Percentiles rank a stretch among this genome's conserved stretches.
phyloP scores from a whole-genome alignment of 2,888 invertebrate species.

The Cyrtodaria siliqua region DNA sequence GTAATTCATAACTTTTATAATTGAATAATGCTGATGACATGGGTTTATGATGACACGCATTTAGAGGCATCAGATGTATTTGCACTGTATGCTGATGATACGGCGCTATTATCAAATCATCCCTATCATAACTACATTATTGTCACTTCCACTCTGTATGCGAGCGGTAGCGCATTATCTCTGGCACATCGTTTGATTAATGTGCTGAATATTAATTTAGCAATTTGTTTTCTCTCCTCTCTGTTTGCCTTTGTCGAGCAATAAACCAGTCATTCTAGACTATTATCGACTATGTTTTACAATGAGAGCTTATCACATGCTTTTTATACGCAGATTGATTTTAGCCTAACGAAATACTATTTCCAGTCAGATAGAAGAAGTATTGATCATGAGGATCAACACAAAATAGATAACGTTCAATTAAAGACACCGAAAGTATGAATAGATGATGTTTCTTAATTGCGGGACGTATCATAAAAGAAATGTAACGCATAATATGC shows the following conservation, averaged over 20 bases:
- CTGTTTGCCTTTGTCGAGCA: slow-evolving; percentile 66
- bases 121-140: slow-evolving; percentile 49
- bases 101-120: slow-evolving; percentile 15
- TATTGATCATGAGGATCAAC: slow-evolving; percentile 22
- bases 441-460: slow-evolving; percentile 24
- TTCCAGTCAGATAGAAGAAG: slow-evolving; percentile 22
- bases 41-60: slow-evolving; percentile 3
- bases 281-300: slow-evolving; percentile 67
- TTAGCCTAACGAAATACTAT: slow-evolving; percentile 53
- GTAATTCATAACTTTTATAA: slow-evolving; percentile 2
- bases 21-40: not conserved
- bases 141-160: slow-evolving; percentile 47
- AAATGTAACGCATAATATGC: slow-evolving; percentile 20
- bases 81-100: slow-evolving; percentile 10
- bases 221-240: slow-evolving; percentile 66
- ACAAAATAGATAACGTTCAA: slow-evolving; percentile 27
- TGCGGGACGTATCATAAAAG: slow-evolving; percentile 12
- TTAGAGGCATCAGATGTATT: slow-evolving; percentile 10
- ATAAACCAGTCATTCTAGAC: slow-evolving; percentile 67
- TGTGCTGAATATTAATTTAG: slow-evolving; percentile 71
- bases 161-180: slow-evolving; percentile 59
- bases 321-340: slow-evolving; percentile 68
- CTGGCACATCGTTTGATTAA: slow-evolving; percentile 66
- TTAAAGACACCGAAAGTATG: slow-evolving; percentile 23
- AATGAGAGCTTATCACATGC: slow-evolving; percentile 65